Percentiles rank a stretch among this genome's conserved stretches.
Evolutionary conservation across 2,113 vertebrate genomes (phyloP).

Genomic region (Zosterops japonicus): DNA sequence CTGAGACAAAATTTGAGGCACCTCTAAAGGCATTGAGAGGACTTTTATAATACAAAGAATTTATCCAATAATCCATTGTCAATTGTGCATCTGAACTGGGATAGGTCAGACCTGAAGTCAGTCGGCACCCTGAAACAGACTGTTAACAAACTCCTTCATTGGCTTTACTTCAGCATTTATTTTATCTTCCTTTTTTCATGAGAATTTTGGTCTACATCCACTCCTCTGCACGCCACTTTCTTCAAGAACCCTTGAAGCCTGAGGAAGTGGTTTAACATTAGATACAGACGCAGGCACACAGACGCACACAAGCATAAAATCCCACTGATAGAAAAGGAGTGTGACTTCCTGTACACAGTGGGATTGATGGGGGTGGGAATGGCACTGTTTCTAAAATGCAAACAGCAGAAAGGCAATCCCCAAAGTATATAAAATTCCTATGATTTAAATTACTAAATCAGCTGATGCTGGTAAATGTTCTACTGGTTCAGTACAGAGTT

Average conservation of each 20-base stretch:
- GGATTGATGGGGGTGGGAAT: not conserved
- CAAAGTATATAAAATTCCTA: not conserved
- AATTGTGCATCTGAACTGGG: not conserved
- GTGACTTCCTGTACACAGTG: not conserved
- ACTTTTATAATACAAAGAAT: not conserved
- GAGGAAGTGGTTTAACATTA: constrained; percentile 40
- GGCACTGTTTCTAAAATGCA: not conserved
- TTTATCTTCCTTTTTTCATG: not conserved
- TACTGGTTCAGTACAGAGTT: not conserved
- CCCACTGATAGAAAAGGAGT: not conserved
- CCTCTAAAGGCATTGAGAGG: not conserved
- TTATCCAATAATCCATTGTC: not conserved
- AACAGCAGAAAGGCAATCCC: not conserved
- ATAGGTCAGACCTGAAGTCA: not conserved
- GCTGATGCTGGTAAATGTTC: not conserved
- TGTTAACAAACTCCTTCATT: not conserved
- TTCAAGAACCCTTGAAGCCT: not conserved
- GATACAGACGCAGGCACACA: not conserved
- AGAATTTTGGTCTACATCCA: not conserved
- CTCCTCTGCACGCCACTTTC: not conserved
- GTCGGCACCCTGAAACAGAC: not conserved
- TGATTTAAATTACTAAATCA: not conserved
- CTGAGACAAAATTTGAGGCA: not conserved
- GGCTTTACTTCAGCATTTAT: not conserved
- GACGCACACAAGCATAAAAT: not conserved